These are phyloP conservation scores for Doryteuthis pealeii DNA, from an alignment of 1,140 invertebrate genomes.

Conservation along the genomic window DNA sequence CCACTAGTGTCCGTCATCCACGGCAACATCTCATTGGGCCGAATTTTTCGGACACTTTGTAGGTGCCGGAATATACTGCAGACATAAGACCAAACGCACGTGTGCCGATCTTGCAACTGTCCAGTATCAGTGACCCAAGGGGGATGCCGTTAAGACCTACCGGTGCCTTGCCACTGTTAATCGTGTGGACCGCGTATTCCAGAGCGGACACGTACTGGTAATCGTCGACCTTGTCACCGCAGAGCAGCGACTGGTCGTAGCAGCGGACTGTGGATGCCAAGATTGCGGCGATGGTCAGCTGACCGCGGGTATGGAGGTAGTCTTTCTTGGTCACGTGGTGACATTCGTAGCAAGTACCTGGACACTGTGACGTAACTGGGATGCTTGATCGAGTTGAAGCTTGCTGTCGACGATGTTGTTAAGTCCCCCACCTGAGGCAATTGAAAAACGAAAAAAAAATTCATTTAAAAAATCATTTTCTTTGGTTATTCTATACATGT, in stretches of 20 bases:
- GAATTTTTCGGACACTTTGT: conserved; percentile 17
- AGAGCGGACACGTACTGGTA: conserved; percentile 76
- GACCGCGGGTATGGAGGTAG: conserved; percentile 29
- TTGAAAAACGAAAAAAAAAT: no score
- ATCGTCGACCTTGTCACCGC: conserved; percentile 27
- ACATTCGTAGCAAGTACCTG: conserved; percentile 37
- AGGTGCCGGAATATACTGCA: conserved; percentile 39
- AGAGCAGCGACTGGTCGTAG: not conserved
- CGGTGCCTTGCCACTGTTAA: conserved; percentile 64
- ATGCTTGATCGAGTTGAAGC: not conserved
- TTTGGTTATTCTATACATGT: no score
- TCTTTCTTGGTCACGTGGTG: conserved; percentile 34
- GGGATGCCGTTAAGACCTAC: conserved; percentile 39
- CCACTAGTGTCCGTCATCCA: conserved; percentile 49
- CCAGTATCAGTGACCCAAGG: conserved; percentile 42
- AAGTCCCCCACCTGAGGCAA: conserved; percentile 43
- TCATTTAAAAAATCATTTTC: no score
- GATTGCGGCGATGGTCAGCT: conserved; percentile 44
- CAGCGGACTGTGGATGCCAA: conserved; percentile 27
- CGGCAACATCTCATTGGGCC: conserved; percentile 28
- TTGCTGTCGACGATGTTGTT: conserved; percentile 24
- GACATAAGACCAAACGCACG: conserved; percentile 38
- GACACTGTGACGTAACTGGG: conserved; percentile 24
- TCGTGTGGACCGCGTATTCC: conserved; percentile 75
- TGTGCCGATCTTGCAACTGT: conserved; percentile 44